phyloP scores from a whole-genome alignment of 1,140 invertebrate genomes.

The Drosophila kikkawai region DNA sequence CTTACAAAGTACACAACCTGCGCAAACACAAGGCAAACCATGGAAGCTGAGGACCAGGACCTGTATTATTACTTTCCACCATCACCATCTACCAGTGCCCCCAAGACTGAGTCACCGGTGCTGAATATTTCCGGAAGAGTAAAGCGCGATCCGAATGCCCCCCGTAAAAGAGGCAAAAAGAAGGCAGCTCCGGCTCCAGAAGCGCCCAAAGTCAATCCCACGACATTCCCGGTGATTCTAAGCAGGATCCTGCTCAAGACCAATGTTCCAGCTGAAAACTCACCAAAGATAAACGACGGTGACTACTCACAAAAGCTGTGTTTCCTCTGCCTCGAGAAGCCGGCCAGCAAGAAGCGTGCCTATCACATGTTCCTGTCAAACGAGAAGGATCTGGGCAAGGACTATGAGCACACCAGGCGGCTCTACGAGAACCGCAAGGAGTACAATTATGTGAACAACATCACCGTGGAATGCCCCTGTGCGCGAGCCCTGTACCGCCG shows the following conservation, averaged over 20 bases:
- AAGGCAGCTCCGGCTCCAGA: slow-evolving; percentile 8
- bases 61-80: too few species aligned
- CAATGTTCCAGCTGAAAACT: not conserved
- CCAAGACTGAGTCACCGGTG: not conserved
- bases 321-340: slow-evolving; percentile 42
- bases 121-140: slow-evolving; percentile 25
- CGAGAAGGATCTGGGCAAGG: not conserved
- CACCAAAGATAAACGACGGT: not conserved
- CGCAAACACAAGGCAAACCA: not conserved
- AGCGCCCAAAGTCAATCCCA: slow-evolving; percentile 5
- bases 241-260: slow-evolving; percentile 37
- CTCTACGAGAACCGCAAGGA: slow-evolving; percentile 41
- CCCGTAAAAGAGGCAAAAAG: slow-evolving; percentile 25
- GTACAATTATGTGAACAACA: slow-evolving; percentile 18
- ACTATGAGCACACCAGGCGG: not conserved
- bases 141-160: not conserved
- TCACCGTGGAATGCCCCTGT: slow-evolving; percentile 23
- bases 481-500: slow-evolving; percentile 15
- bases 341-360: not conserved
- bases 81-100: not conserved
- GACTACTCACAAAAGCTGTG: slow-evolving; percentile 17
- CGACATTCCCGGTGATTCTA: slow-evolving; percentile 24
- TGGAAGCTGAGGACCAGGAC: slow-evolving; percentile 1
- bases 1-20: not conserved
- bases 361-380: slow-evolving; percentile 46